Evolutionary conservation across 2,113 vertebrate genomes (phyloP).

Genomic region (Pavo muticus): DNA sequence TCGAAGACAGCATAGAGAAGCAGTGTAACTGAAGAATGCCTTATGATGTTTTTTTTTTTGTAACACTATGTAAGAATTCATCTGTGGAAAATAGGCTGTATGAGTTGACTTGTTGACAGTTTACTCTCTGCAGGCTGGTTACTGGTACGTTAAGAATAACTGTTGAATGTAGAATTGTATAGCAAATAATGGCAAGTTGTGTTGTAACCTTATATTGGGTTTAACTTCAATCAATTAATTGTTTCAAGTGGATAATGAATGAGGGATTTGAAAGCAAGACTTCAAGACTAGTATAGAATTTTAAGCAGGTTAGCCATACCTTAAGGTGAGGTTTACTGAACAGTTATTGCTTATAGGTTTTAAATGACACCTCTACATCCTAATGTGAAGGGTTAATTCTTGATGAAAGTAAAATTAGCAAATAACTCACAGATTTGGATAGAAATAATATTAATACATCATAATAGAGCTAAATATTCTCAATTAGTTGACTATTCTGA

Average conservation of each 20-base stretch:
- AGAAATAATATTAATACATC: background rate
- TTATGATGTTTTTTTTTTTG: background rate
- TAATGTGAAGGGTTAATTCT: background rate
- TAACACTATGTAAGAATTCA: background rate
- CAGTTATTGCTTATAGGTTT: background rate
- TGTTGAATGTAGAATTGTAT: background rate
- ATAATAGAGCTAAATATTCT: background rate
- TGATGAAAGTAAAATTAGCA: background rate
- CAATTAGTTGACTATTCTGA: conserved; percentile 1
- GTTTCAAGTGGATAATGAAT: conserved; percentile 36
- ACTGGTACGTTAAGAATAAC: background rate
- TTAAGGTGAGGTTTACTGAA: background rate
- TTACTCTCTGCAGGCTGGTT: background rate
- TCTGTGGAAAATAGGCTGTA: background rate
- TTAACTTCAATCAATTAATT: conserved; percentile 38
- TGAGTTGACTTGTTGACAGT: background rate
- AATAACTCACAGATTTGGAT: background rate
- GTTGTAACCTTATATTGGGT: background rate
- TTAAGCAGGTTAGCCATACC: background rate
- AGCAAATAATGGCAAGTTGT: background rate
- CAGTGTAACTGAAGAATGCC: background rate
- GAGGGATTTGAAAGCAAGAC: background rate
- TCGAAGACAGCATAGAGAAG: background rate
- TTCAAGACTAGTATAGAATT: background rate
- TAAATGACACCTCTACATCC: background rate